These are phyloP conservation scores for Rhopalosiphum padi DNA, from an alignment of 1,140 invertebrate species.

Conservation along the genomic window DNA sequence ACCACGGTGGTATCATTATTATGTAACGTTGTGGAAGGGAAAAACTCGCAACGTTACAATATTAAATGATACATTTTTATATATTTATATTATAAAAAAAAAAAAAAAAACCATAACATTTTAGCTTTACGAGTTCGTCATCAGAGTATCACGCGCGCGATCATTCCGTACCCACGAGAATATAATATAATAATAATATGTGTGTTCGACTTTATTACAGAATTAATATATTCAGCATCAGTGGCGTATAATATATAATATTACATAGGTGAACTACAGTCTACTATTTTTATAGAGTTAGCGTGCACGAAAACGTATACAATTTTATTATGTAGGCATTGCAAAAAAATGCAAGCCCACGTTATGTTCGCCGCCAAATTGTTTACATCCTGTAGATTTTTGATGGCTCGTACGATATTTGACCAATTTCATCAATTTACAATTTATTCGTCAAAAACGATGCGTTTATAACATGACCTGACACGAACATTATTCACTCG, in stretches of 20 bases:
- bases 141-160: neutral
- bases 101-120: neutral
- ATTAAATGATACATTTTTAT: neutral
- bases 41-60: neutral
- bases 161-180: neutral
- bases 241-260: neutral
- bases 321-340: neutral
- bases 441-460: constrained; percentile 36
- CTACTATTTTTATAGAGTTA: neutral
- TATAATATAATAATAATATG: neutral
- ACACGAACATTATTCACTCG: too few species aligned
- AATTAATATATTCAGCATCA: neutral
- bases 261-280: neutral
- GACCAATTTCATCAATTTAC: constrained; percentile 34
- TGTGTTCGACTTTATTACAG: neutral
- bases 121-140: constrained; percentile 18
- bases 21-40: too few species aligned
- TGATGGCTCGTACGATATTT: neutral
- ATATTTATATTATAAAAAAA: too few species aligned
- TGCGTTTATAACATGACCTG: neutral
- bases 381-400: neutral
- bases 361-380: neutral
- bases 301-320: neutral
- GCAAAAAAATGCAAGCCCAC: neutral
- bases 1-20: neutral